Evolutionary conservation across 2,888 invertebrate genomes (phyloP).

Genomic region (Troides helena): DNA sequence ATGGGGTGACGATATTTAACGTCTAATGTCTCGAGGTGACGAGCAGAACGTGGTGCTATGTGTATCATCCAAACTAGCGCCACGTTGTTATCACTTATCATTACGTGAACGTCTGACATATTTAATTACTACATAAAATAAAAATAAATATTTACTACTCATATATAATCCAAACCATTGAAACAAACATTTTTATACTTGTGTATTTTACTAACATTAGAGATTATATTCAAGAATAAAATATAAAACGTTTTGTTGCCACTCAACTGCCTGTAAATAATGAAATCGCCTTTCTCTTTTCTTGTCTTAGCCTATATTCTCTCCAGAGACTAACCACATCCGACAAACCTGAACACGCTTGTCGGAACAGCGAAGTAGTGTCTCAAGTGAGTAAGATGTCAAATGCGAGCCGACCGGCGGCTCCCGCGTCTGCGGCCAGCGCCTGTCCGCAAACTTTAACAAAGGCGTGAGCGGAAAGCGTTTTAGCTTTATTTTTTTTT

Average conservation of each 20-base stretch:
- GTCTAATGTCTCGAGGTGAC: too few species aligned
- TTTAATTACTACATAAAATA: too few species aligned
- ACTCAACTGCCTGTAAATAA: slow-evolving; percentile 9
- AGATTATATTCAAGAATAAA: not conserved
- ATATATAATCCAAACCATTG: too few species aligned
- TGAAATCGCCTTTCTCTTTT: slow-evolving; percentile 11
- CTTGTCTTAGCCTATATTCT: slow-evolving; percentile 17
- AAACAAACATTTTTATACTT: too few species aligned
- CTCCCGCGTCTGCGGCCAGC: slow-evolving; percentile 12
- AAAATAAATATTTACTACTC: too few species aligned
- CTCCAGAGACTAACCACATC: slow-evolving; percentile 17
- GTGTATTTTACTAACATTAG: too few species aligned
- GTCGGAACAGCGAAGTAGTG: slow-evolving; percentile 13
- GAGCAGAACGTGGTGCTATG: too few species aligned
- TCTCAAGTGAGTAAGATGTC: slow-evolving; percentile 25
- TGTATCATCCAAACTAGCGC: too few species aligned
- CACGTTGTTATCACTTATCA: too few species aligned
- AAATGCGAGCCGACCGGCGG: slow-evolving; percentile 9
- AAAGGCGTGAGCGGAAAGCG: slow-evolving; percentile 7
- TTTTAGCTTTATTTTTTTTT: not conserved
- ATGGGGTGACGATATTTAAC: too few species aligned
- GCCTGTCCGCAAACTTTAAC: not conserved
- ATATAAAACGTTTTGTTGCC: not conserved
- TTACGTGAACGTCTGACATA: too few species aligned
- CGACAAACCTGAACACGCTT: slow-evolving; percentile 22